Evolutionary conservation across 2,113 vertebrate species (phyloP).

Genomic region (Gorilla gorilla): DNA sequence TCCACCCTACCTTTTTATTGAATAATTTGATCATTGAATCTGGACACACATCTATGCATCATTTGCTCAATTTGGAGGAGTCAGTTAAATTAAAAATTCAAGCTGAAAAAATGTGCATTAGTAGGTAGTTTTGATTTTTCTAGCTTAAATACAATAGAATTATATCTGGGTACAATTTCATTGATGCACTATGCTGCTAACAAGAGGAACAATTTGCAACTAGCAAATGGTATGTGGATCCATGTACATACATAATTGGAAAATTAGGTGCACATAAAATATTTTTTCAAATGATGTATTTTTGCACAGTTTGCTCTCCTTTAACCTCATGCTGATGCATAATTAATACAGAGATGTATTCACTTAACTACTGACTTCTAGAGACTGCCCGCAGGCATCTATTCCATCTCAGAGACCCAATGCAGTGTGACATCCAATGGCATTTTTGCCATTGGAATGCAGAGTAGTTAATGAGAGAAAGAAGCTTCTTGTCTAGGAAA

Average conservation of each 20-base stretch:
- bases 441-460: not conserved
- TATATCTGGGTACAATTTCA: not conserved
- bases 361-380: not conserved
- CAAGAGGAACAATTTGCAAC: not conserved
- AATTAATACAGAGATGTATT: not conserved
- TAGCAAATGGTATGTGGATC: not conserved
- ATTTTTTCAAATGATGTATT: not conserved
- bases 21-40: slow-evolving; percentile 66
- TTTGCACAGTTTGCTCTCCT: not conserved
- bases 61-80: slow-evolving; percentile 59
- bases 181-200: not conserved
- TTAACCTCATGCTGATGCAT: not conserved
- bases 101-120: not conserved
- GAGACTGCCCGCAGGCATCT: not conserved
- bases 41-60: slow-evolving; percentile 31
- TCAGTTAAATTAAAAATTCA: slow-evolving; percentile 68
- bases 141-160: not conserved
- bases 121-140: not conserved
- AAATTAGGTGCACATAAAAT: slow-evolving; percentile 42
- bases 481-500: not conserved
- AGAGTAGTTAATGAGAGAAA: not conserved
- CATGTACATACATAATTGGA: rapidly evolving
- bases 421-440: not conserved
- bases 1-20: not conserved
- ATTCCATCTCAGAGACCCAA: not conserved